Evolutionary conservation across 2,113 vertebrate species (phyloP), one percentile per base, ranked within the genome.

Genomic region (Mobula hypostoma): DNA sequence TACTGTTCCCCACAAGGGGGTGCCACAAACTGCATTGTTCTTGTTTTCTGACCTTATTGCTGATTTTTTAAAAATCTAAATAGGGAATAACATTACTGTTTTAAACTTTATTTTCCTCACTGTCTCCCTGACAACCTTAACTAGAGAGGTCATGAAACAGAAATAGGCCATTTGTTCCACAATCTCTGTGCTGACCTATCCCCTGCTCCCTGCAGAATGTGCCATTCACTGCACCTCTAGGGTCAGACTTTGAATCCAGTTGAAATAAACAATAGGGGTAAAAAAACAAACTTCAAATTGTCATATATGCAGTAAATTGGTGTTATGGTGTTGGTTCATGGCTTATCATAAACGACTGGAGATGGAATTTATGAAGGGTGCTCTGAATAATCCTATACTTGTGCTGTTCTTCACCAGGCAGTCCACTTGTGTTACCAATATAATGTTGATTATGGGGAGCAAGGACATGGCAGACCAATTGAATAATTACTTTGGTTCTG

Each of bases 11-110:
- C 91, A 93, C 24, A 56, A 74, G 91, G 70, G 91, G 68, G 66
- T 93, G 91, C 91, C 56, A 56, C 70, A 93, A 93, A 48, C 91
- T 93, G 27, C 91, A 17, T 27, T 93, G 90, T 74, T 8, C 40
- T 56, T 74, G 21, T 48, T 40, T 90, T 92, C 32, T 48, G 32
- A 24, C 8, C 90, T 92, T 92, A 19, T 24, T 17, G 24, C 11
- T 93, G 70, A 56, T 74, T 56, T 40, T 93, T 27, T 76, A 74
- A 36, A 48, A n/a, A 70, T 92, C 68, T 19, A 93, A 72, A 36
- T 29, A 19, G 7, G 15, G 48, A 27, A 48, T 9, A 61, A 85
- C 58, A 27, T 85, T 85, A 29, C 61, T 90, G n/a, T 29, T 32
- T 90, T 66, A 66, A 63, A 7, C 14, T 15, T 90, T 56, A 32